phyloP scores from a whole-genome alignment of 1,140 invertebrate genomes.

The Drosophila ogumai region DNA sequence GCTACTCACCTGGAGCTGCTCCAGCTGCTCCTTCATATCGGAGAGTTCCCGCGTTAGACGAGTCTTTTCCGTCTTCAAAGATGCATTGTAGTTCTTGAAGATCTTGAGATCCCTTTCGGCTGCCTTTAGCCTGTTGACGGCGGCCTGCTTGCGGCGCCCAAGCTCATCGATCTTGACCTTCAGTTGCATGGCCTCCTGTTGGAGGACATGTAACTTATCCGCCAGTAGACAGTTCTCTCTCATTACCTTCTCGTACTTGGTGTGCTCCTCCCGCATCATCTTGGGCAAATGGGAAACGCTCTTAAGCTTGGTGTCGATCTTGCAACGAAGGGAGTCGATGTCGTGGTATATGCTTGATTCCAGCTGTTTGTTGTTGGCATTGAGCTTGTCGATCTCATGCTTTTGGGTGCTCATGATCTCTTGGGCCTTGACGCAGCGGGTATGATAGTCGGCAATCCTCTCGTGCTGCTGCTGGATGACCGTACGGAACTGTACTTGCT shows the following conservation, averaged over 20 bases:
- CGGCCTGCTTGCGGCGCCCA: constrained; percentile 59
- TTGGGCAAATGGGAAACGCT: constrained; percentile 67
- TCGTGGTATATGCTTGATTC: constrained; percentile 68
- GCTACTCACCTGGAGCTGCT: constrained; percentile 56
- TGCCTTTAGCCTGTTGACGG: constrained; percentile 68
- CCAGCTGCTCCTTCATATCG: constrained; percentile 61
- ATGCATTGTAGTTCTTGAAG: constrained; percentile 76
- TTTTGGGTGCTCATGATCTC: constrained; percentile 80
- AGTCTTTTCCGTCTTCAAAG: constrained; percentile 68
- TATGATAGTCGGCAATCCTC: constrained; percentile 69
- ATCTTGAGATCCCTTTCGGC: constrained; percentile 79
- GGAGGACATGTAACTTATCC: constrained; percentile 67
- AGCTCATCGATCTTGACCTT: constrained; percentile 77
- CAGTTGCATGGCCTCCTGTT: constrained; percentile 64
- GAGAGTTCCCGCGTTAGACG: constrained; percentile 61
- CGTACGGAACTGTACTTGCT: constrained; percentile 61
- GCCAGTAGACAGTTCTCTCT: constrained; percentile 69
- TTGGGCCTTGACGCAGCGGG: constrained; percentile 74
- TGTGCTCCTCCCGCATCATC: constrained; percentile 70
- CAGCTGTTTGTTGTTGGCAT: constrained; percentile 72
- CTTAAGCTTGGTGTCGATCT: constrained; percentile 72
- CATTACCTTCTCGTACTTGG: constrained; percentile 64
- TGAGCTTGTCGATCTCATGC: constrained; percentile 76
- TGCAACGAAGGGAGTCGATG: constrained; percentile 62
- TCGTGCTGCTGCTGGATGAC: constrained; percentile 73